Evolutionary conservation across 2,888 invertebrate species (phyloP).

Genomic region (Nephrotoma appendiculata): DNA sequence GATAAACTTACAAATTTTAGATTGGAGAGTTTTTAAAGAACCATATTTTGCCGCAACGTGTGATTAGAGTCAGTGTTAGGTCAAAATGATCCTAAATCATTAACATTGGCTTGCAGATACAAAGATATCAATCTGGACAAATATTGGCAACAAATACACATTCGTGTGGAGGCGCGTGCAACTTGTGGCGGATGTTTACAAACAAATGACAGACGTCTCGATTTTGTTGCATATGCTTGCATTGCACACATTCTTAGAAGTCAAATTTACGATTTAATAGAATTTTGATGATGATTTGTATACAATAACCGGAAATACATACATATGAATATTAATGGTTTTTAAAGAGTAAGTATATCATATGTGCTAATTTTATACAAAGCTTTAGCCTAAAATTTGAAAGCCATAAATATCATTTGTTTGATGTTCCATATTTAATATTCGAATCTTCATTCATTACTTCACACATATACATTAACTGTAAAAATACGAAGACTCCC

Average conservation of each 20-base stretch:
- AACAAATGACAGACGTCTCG: neutral
- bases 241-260: neutral
- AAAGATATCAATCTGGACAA: too few species aligned
- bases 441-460: neutral
- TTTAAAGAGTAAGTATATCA: neutral
- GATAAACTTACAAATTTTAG: too few species aligned
- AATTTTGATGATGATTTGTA: neutral
- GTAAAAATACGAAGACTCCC: neutral
- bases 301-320: neutral
- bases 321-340: neutral
- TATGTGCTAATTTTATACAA: neutral
- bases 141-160: too few species aligned
- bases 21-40: too few species aligned
- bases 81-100: too few species aligned
- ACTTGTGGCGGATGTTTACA: neutral
- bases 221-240: neutral
- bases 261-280: neutral
- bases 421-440: neutral
- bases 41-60: too few species aligned
- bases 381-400: neutral
- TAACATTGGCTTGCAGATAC: too few species aligned
- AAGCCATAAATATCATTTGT: neutral
- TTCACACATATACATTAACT: neutral
- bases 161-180: too few species aligned
- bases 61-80: too few species aligned